Conservation (phyloP, 2,888 invertebrate species). For the Coenonympha arcania region DNA sequence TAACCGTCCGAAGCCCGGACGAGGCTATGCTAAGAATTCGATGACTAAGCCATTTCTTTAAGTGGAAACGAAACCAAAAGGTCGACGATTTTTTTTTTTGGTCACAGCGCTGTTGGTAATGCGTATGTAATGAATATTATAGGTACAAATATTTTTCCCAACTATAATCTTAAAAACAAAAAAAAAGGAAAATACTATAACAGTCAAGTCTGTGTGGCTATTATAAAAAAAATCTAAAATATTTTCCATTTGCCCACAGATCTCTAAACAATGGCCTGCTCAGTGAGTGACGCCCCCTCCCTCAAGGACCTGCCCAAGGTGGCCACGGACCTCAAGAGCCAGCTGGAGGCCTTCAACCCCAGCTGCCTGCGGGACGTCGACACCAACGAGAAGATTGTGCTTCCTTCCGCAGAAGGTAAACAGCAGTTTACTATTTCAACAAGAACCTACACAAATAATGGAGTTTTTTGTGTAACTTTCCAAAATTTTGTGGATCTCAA, state of each 20-base stretch:
- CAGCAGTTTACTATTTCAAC: background rate
- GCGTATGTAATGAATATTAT: background rate
- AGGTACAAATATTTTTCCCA: no score
- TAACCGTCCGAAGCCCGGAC: slow-evolving; percentile 19
- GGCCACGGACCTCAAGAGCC: slow-evolving; percentile 88
- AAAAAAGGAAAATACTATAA: no score
- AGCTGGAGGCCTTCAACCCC: slow-evolving; percentile 92
- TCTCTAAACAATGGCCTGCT: slow-evolving; percentile 70
- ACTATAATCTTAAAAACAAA: no score
- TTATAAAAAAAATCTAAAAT: background rate
- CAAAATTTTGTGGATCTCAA: no score
- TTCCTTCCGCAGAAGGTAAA: slow-evolving; percentile 94
- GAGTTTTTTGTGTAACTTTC: no score
- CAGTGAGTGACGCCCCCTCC: slow-evolving; percentile 78
- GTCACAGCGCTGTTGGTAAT: background rate
- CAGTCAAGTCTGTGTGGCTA: no score
- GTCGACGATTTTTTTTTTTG: background rate
- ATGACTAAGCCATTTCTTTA: slow-evolving; percentile 34
- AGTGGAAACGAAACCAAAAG: slow-evolving; percentile 21
- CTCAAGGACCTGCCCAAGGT: slow-evolving; percentile 94
- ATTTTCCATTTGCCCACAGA: slow-evolving; percentile 28
- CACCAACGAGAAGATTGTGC: slow-evolving; percentile 91
- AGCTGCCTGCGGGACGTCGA: slow-evolving; percentile 90
- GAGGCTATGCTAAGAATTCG: slow-evolving; percentile 13
- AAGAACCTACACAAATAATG: no score